phyloP scores from a whole-genome alignment of 2,888 invertebrate genomes.

The Ferrisia virgata region DNA sequence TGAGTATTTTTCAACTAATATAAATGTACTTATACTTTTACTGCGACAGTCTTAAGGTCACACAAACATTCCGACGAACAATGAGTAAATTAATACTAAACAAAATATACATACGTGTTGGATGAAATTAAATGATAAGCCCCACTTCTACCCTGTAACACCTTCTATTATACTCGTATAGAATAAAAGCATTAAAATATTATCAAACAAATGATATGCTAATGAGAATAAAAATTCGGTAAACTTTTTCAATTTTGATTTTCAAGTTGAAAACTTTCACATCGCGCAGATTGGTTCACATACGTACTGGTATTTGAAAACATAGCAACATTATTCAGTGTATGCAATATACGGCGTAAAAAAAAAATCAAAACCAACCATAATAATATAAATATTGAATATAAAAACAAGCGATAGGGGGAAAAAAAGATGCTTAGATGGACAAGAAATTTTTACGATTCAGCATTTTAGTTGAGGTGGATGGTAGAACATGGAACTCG shows the following conservation, averaged over 20 bases:
- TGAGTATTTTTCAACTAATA: too few species aligned
- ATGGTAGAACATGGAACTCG: background rate
- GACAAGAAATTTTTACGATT: background rate
- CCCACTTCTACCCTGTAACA: too few species aligned
- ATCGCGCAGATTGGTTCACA: background rate
- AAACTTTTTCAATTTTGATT: background rate
- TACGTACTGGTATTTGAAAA: too few species aligned
- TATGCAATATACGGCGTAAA: too few species aligned
- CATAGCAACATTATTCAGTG: too few species aligned
- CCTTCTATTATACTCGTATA: too few species aligned
- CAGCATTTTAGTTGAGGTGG: background rate
- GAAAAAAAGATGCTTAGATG: background rate
- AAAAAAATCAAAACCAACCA: background rate
- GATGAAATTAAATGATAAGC: too few species aligned
- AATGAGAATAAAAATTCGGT: background rate
- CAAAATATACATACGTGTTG: too few species aligned
- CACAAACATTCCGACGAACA: too few species aligned
- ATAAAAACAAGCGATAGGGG: background rate
- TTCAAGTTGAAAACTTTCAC: background rate
- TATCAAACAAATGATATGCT: background rate
- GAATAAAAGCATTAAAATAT: background rate
- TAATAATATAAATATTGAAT: background rate
- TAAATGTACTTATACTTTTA: too few species aligned
- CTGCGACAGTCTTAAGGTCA: too few species aligned
- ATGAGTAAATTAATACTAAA: too few species aligned